Evolutionary conservation across 1,140 invertebrate genomes (phyloP), one percentile per base, ranked within the genome.

Genomic region (Lepidurus apus): DNA sequence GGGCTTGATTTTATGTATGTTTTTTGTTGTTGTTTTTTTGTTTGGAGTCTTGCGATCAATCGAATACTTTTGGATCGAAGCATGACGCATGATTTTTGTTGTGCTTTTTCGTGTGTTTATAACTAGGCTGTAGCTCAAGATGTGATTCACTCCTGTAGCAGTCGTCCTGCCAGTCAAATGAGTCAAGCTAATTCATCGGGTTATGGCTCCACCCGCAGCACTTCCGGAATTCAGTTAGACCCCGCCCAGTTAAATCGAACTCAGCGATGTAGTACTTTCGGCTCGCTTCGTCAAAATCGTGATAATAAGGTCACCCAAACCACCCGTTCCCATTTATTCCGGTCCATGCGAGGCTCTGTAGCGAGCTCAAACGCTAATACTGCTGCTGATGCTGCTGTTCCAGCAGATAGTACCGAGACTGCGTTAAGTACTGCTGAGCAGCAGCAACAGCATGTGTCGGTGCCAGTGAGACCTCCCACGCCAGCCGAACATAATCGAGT

Each of bases 141-240:
- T 77, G 53, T 45, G 45, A 76, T 80, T 81, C 77, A 77, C 43
- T 79, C 82, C 73, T 79, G 77, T 80, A 26, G 26, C 47, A 80
- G 77, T 74, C 77, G 74, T n/a, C 86, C 87, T 9, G 82, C 86
- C 7, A 87, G 86, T 82, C 84, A 87, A 83, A 83, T 86, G 83
- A 86, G 86, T 85, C 83, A 86, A 81, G 83, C 88, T 84, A 85
- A 83, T 43, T 87, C 85, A 79, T 89, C 89, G 74, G 89, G 89
- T 26, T 90, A 90, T 83, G 89, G 89, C 76, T 89, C 89, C 34
- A 88, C 89, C 47, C 85, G 87, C 73, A 89, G 88, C 82, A 88
- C 88, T 73, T 78, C 75, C 44, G 79, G 47, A 74, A 77, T 21
- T 42, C 73, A 73, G 24, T 74, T 65, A 17, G 76, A 77, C 26